These are phyloP conservation scores for Emydocephalus ijimae DNA, from an alignment of 2,113 vertebrate genomes.

Conservation along the genomic window DNA sequence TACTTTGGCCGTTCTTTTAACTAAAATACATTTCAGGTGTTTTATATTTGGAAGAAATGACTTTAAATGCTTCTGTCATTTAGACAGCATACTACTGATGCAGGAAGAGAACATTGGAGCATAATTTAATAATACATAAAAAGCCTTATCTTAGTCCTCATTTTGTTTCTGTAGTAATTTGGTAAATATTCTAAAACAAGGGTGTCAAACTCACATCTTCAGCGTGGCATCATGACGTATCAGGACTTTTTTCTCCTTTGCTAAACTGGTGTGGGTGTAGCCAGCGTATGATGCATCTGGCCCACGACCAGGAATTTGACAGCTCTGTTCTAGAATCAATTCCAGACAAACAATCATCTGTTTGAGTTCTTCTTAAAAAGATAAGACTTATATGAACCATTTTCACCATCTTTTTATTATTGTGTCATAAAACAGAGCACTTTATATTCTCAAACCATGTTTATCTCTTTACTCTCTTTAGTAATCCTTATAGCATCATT, in stretches of 20 bases:
- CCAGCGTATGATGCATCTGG: too few species aligned
- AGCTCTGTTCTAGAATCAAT: background rate
- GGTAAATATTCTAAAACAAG: slow-evolving; percentile 6
- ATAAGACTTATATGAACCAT: slow-evolving; percentile 14
- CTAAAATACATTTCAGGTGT: slow-evolving; percentile 42
- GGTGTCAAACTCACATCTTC: too few species aligned
- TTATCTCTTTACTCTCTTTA: slow-evolving; percentile 20
- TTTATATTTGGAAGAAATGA: slow-evolving; percentile 42
- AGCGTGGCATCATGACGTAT: too few species aligned
- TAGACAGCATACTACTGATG: slow-evolving; percentile 32
- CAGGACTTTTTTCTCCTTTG: too few species aligned
- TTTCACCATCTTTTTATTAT: background rate
- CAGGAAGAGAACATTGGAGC: background rate
- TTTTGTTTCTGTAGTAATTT: slow-evolving; percentile 33
- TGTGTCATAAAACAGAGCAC: slow-evolving; percentile 3
- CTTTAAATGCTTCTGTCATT: slow-evolving; percentile 49
- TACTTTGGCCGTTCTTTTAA: slow-evolving; percentile 55
- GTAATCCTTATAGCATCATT: background rate
- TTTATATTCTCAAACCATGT: slow-evolving; percentile 5
- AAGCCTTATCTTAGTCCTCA: background rate
- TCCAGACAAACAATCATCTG: background rate
- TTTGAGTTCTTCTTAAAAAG: background rate
- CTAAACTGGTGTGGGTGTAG: too few species aligned
- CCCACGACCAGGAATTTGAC: too few species aligned
- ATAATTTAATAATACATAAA: slow-evolving; percentile 31